Evolutionary conservation across 2,797 vertebrate genomes (phyloP).

Genomic region (Carapus acus): DNA sequence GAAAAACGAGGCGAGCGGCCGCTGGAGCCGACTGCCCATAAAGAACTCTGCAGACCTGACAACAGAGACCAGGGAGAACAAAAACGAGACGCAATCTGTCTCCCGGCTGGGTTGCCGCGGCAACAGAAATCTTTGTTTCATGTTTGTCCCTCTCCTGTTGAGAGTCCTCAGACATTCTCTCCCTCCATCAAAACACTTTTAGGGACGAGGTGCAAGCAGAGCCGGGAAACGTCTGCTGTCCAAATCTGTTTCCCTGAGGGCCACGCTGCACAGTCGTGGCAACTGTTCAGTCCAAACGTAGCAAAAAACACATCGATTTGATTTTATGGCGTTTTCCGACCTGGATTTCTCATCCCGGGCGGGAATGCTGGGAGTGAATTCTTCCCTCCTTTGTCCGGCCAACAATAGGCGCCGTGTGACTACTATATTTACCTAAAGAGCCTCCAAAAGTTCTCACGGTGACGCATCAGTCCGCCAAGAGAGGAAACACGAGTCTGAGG

Average conservation of each 20-base stretch:
- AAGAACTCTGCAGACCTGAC: too few species aligned
- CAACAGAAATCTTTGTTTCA: slow-evolving; percentile 18
- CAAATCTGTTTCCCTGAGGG: slow-evolving; percentile 19
- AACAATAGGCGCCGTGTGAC: neutral
- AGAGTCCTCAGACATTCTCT: slow-evolving; percentile 36
- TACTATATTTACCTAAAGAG: slow-evolving; percentile 19
- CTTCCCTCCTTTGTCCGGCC: slow-evolving; percentile 9
- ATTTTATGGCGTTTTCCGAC: neutral
- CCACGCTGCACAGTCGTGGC: too few species aligned
- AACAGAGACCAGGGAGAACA: neutral
- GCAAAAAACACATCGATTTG: neutral
- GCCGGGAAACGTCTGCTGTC: slow-evolving; percentile 37
- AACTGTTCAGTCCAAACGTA: neutral
- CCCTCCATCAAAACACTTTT: slow-evolving; percentile 32
- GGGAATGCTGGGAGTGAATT: slow-evolving; percentile 10
- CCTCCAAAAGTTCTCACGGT: slow-evolving; percentile 23
- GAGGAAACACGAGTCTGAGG: slow-evolving; percentile 29
- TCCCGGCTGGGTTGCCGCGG: slow-evolving; percentile 10
- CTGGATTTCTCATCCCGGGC: slow-evolving; percentile 2
- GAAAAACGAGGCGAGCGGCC: too few species aligned
- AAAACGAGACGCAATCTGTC: neutral
- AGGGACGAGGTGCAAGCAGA: slow-evolving; percentile 29
- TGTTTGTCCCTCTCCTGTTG: slow-evolving; percentile 17
- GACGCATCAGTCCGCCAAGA: slow-evolving; percentile 23
- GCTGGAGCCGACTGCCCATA: too few species aligned